Evolutionary conservation across 1,140 invertebrate genomes (phyloP).

Genomic region (Monochamus saltuarius): DNA sequence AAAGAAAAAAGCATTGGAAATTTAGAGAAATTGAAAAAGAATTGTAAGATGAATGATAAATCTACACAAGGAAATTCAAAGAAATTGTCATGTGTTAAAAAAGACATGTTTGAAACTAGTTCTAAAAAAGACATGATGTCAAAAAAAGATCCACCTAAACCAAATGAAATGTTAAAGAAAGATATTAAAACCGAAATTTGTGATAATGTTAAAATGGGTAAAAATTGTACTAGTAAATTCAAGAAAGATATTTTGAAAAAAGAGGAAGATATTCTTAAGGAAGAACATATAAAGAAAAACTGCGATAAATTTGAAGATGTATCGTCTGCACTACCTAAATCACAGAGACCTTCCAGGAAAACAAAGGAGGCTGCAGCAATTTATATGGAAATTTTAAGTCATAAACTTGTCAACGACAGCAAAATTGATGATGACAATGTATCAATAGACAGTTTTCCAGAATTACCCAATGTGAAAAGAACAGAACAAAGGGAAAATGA

Average conservation of each 20-base stretch:
- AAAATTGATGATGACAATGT: conserved; percentile 62
- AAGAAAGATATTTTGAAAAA: conserved; percentile 2
- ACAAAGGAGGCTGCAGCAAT: conserved; percentile 75
- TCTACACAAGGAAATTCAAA: too few relatives aligned
- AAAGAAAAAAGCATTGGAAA: too few relatives aligned
- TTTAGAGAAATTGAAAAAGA: too few relatives aligned
- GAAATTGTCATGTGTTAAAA: too few relatives aligned
- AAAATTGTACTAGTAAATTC: neutral
- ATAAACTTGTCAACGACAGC: conserved; percentile 61
- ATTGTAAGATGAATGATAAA: too few relatives aligned
- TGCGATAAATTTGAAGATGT: conserved; percentile 23
- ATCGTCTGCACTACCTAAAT: conserved; percentile 4
- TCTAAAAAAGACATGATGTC: too few relatives aligned
- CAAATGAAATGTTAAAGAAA: neutral
- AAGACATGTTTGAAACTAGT: too few relatives aligned
- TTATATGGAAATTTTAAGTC: conserved; percentile 73
- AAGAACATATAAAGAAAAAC: conserved; percentile 18
- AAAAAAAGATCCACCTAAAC: too few relatives aligned
- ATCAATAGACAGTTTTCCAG: conserved; percentile 67
- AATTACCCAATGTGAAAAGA: conserved; percentile 64
- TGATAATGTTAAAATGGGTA: neutral
- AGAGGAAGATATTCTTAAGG: conserved; percentile 2
- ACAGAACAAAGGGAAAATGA: conserved; percentile 64
- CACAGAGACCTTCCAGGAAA: conserved; percentile 62
- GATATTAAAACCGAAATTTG: neutral